These are phyloP conservation scores for Siniperca chuatsi DNA, from an alignment of 2,113 vertebrate species.

Conservation along the genomic window DNA sequence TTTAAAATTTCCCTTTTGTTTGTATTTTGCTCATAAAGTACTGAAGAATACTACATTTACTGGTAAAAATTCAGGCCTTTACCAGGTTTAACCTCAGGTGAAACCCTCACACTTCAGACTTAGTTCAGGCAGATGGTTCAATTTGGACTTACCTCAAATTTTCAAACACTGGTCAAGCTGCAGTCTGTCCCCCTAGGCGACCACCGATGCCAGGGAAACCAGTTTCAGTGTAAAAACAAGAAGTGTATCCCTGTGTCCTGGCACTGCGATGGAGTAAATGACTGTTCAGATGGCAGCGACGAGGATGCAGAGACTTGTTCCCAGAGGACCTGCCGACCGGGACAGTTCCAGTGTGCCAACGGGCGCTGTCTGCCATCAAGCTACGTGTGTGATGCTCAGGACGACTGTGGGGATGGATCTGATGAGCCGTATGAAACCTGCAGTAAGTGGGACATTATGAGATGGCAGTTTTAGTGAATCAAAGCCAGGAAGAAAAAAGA, in stretches of 20 bases:
- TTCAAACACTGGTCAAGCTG: slow-evolving; percentile 18
- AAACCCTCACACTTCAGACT: neutral
- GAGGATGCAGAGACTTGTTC: slow-evolving; percentile 78
- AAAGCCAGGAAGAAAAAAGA: neutral
- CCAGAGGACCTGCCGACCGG: slow-evolving; percentile 77
- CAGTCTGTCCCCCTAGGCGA: slow-evolving; percentile 63
- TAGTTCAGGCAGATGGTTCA: neutral
- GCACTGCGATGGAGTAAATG: slow-evolving; percentile 80
- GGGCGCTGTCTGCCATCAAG: slow-evolving; percentile 64
- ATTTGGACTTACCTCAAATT: neutral
- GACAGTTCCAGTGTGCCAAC: slow-evolving; percentile 76
- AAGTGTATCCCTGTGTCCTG: slow-evolving; percentile 80
- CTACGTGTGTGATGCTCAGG: slow-evolving; percentile 75
- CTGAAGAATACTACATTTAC: neutral
- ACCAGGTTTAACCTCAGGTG: neutral
- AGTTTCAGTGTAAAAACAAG: slow-evolving; percentile 84
- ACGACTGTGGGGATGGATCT: slow-evolving; percentile 79
- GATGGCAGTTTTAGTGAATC: neutral
- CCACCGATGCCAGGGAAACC: slow-evolving; percentile 78
- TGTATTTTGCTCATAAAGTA: neutral
- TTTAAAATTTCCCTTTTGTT: neutral
- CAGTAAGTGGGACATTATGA: slow-evolving; percentile 67
- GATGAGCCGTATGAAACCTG: slow-evolving; percentile 78
- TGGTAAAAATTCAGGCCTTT: neutral
- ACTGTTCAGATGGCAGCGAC: slow-evolving; percentile 81